phyloP scores from a whole-genome alignment of 2,113 vertebrate genomes.

The Naja naja region DNA sequence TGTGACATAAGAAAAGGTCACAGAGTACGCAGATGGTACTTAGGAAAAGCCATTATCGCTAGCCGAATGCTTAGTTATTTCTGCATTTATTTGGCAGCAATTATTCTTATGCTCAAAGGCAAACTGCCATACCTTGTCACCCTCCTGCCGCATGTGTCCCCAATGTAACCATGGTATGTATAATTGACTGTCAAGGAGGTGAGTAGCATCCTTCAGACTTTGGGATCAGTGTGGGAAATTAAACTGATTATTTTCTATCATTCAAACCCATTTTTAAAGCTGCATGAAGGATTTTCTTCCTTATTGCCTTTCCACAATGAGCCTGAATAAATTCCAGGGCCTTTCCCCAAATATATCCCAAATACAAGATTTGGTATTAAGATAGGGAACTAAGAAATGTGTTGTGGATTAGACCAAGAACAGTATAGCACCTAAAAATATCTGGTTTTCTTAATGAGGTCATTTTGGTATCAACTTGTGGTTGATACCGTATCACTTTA shows the following conservation, averaged over 20 bases:
- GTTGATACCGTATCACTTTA: not conserved
- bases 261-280: not conserved
- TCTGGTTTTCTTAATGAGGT: not conserved
- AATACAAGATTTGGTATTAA: not conserved
- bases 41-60: too few species aligned
- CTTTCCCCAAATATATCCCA: too few species aligned
- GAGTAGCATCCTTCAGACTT: not conserved
- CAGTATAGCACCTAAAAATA: not conserved
- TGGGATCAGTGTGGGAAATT: not conserved
- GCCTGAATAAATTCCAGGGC: not conserved
- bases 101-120: not conserved
- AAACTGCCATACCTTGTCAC: not conserved
- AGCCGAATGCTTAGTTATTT: not conserved
- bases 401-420: not conserved
- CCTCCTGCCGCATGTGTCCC: not conserved
- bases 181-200: not conserved
- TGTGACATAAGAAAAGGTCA: constrained; percentile 36
- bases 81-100: not conserved
- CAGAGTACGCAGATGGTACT: not conserved
- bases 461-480: not conserved
- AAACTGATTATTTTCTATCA: not conserved
- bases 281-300: not conserved
- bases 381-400: not conserved
- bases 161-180: not conserved
- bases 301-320: not conserved